Conservation (phyloP, 53 echinoderm and acorn worm species). For the Holothuria scabra region DNA sequence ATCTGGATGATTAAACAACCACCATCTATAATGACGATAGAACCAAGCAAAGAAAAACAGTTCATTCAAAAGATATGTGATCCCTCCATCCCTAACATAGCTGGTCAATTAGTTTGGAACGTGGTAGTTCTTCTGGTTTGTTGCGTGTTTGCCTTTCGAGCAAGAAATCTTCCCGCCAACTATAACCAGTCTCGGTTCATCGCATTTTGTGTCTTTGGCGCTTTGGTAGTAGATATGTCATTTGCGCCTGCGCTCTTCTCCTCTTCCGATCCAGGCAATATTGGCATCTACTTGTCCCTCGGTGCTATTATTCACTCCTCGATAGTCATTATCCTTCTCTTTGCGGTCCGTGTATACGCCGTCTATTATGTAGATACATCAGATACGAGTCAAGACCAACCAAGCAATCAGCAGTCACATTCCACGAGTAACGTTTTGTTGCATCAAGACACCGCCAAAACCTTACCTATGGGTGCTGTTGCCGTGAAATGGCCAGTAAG, state of each 20-base stretch:
- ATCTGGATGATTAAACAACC: constrained; percentile 24
- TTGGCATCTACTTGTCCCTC: constrained; percentile 56
- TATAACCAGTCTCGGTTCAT: constrained; percentile 91
- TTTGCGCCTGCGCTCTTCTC: constrained; percentile 70
- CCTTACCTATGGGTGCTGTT: too few relatives aligned
- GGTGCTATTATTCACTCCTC: constrained; percentile 67
- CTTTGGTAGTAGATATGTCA: constrained; percentile 66
- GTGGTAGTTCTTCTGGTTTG: constrained; percentile 61
- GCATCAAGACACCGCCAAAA: too few relatives aligned
- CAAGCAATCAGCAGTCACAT: too few relatives aligned
- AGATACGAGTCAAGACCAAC: not conserved
- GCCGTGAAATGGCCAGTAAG: too few relatives aligned
- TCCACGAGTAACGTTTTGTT: too few relatives aligned
- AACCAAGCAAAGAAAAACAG: constrained; percentile 1
- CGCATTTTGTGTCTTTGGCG: constrained; percentile 73
- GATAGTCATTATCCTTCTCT: constrained; percentile 64
- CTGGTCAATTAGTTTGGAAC: constrained; percentile 67
- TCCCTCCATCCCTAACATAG: constrained; percentile 24
- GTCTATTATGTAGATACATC: constrained; percentile 50
- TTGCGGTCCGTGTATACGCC: constrained; percentile 70
- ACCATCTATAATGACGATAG: not conserved
- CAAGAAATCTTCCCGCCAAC: constrained; percentile 76
- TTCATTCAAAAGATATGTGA: not conserved
- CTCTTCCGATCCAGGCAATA: constrained; percentile 25
- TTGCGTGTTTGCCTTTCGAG: constrained; percentile 65